Percentiles rank a stretch among this genome's conserved stretches.
Evolutionary conservation across 2,113 vertebrate genomes (phyloP).

Genomic region (Cnemophilus loriae): DNA sequence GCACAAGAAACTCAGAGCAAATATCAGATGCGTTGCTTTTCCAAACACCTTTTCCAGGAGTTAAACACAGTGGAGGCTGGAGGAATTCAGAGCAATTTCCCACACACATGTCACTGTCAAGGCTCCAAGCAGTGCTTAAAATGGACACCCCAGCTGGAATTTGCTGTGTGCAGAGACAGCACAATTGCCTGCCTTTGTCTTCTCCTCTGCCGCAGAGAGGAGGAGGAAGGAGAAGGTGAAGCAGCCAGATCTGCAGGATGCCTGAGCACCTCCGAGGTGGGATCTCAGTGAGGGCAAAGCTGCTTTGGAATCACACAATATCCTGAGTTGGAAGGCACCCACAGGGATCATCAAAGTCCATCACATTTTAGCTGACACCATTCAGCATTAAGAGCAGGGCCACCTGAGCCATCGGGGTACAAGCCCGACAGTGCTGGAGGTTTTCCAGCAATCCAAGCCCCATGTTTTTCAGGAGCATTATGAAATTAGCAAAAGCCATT

Average conservation of each 20-base stretch:
- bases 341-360: background rate
- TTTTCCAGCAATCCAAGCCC: background rate
- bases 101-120: background rate
- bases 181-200: background rate
- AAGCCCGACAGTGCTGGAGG: rapidly evolving
- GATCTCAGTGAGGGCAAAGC: background rate
- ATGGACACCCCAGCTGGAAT: background rate
- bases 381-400: background rate
- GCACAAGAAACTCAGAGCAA: background rate
- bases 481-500: background rate
- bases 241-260: background rate
- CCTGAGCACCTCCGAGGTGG: background rate
- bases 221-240: background rate
- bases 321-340: background rate
- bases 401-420: rapidly evolving
- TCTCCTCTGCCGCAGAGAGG: background rate
- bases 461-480: rapidly evolving
- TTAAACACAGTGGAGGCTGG: background rate
- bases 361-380: background rate
- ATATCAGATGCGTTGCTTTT: background rate
- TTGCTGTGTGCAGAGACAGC: background rate
- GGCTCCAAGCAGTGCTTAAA: background rate
- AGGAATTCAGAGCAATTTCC: background rate
- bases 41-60: background rate
- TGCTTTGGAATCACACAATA: background rate